These are phyloP conservation scores for Apantesis nais DNA, from an alignment of 2,888 invertebrate genomes.

Conservation along the genomic window DNA sequence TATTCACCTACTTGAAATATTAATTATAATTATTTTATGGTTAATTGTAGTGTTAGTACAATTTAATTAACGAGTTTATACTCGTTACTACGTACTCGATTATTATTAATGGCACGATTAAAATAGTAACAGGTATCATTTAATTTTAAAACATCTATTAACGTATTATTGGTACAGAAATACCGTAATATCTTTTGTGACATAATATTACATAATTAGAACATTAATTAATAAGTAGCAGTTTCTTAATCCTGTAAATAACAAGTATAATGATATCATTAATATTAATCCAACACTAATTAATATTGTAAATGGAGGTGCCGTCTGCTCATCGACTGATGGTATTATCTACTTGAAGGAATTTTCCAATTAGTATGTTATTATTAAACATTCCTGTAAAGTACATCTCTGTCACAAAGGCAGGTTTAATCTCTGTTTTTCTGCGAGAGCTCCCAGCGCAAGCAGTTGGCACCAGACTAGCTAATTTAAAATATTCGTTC, in stretches of 20 bases:
- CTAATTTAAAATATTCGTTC: slow-evolving; percentile 67
- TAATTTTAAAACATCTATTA: too few species aligned
- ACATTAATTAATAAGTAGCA: background rate
- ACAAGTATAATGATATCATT: background rate
- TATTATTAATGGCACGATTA: background rate
- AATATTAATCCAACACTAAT: background rate
- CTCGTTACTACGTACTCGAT: too few species aligned
- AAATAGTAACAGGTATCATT: background rate
- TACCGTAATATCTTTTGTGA: background rate
- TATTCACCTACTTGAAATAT: too few species aligned
- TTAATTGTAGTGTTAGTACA: background rate
- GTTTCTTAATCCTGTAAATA: background rate
- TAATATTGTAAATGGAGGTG: background rate
- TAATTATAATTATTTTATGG: too few species aligned
- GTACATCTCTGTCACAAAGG: slow-evolving; percentile 18
- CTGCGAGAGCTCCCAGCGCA: slow-evolving; percentile 23
- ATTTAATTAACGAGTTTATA: background rate
- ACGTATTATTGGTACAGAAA: too few species aligned
- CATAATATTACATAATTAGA: background rate
- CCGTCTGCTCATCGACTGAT: background rate
- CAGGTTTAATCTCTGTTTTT: slow-evolving; percentile 40
- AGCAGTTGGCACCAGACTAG: slow-evolving; percentile 34
- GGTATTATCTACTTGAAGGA: background rate
- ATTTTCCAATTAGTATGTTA: slow-evolving; percentile 2
- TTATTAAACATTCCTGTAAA: slow-evolving; percentile 9